Conservation (phyloP, 1,140 invertebrate genomes). For the Magallana angulata region DNA sequence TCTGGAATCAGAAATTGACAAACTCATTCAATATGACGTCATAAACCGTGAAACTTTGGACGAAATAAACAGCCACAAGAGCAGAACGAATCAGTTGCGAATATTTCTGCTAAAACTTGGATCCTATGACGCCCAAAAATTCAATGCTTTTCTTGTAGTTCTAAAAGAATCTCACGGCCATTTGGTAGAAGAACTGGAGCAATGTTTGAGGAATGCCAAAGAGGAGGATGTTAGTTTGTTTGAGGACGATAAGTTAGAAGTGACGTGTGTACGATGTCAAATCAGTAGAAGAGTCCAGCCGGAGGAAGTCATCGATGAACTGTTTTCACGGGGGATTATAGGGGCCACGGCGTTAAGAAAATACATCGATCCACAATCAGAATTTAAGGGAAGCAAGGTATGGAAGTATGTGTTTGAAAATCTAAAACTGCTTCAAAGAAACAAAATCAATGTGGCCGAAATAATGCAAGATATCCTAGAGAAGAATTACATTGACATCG, state of each 20-base stretch:
- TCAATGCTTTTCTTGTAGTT: slow-evolving; percentile 1
- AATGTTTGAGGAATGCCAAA: neutral
- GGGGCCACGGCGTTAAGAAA: neutral
- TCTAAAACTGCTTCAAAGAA: neutral
- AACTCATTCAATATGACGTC: neutral
- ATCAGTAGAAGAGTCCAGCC: neutral
- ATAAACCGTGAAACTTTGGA: neutral
- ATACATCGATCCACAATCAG: slow-evolving; percentile 11
- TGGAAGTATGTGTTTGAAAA: slow-evolving; percentile 27
- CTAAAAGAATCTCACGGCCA: neutral
- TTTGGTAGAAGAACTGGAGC: neutral
- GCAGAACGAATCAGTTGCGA: neutral
- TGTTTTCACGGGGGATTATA: neutral
- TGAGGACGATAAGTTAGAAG: neutral
- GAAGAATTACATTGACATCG: neutral
- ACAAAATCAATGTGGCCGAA: neutral
- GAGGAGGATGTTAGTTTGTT: neutral
- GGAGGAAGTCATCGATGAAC: neutral
- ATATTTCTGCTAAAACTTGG: neutral
- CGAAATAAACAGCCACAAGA: neutral
- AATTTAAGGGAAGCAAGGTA: neutral
- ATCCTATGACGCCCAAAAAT: neutral
- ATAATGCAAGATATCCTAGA: neutral
- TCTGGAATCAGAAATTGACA: slow-evolving; percentile 13
- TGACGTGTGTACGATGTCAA: neutral